phyloP scores from a whole-genome alignment of 2,797 vertebrate genomes.

The Bovichtus variegatus region DNA sequence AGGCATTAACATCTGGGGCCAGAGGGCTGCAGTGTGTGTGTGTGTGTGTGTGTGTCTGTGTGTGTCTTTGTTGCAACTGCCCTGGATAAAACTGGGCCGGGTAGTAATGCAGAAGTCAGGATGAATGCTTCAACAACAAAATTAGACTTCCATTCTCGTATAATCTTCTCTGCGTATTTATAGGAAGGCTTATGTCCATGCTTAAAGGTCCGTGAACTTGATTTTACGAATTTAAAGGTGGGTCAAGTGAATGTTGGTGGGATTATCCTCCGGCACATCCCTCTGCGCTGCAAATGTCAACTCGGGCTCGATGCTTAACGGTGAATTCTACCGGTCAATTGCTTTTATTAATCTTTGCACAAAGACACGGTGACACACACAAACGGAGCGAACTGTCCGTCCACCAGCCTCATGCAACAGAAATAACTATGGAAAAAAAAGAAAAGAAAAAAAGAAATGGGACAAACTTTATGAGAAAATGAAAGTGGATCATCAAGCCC shows the following conservation, averaged over 20 bases:
- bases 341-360: slow-evolving; percentile 57
- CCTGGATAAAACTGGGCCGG: slow-evolving; percentile 45
- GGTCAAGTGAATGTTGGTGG: slow-evolving; percentile 30
- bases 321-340: slow-evolving; percentile 11
- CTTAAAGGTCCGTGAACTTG: slow-evolving; percentile 33
- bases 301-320: not conserved
- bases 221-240: slow-evolving; percentile 50
- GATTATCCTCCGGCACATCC: slow-evolving; percentile 39
- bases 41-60: slow-evolving; percentile 23
- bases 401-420: slow-evolving; percentile 22
- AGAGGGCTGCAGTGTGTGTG: slow-evolving; percentile 56
- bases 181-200: slow-evolving; percentile 17
- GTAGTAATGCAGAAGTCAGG: slow-evolving; percentile 48
- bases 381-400: not conserved
- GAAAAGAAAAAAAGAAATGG: slow-evolving; percentile 32
- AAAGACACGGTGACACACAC: slow-evolving; percentile 15
- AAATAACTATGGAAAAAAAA: no score
- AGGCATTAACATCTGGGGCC: slow-evolving; percentile 85
- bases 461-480: slow-evolving; percentile 15
- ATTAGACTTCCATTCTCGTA: not conserved
- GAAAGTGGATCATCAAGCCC: slow-evolving; percentile 10
- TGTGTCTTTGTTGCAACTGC: slow-evolving; percentile 46
- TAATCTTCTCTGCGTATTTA: slow-evolving; percentile 28
- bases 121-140: slow-evolving; percentile 32
- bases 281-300: slow-evolving; percentile 42